Evolutionary conservation across 2,113 vertebrate species (phyloP).

Genomic region (Anolis sagrei): DNA sequence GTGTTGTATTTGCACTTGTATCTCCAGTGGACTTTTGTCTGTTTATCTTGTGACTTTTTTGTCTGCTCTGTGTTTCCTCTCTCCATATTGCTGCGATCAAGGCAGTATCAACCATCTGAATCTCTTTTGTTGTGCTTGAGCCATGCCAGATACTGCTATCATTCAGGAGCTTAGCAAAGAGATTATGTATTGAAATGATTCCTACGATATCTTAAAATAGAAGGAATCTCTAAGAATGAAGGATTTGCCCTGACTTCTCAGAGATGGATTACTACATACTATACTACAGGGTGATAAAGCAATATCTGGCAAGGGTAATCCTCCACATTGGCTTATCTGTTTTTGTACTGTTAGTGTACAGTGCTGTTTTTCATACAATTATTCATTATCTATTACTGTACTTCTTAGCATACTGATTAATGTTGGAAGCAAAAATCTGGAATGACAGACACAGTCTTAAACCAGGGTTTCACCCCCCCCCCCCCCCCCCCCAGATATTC

Average conservation of each 20-base stretch:
- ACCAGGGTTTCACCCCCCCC: constrained; percentile 43
- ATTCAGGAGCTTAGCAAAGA: constrained; percentile 60
- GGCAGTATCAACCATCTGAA: constrained; percentile 62
- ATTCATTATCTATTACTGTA: constrained; percentile 53
- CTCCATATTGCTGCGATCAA: constrained; percentile 50
- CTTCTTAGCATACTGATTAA: constrained; percentile 47
- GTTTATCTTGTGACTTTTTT: constrained; percentile 44
- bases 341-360: constrained; percentile 27
- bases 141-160: constrained; percentile 54
- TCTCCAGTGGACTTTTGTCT: constrained; percentile 37
- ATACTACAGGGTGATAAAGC: constrained; percentile 51
- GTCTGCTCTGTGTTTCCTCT: constrained; percentile 51
- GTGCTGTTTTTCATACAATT: constrained; percentile 42
- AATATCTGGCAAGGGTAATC: constrained; percentile 47
- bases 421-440: constrained; percentile 40
- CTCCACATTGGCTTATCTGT: constrained; percentile 42
- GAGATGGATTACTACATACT: constrained; percentile 47
- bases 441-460: constrained; percentile 46
- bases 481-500: constrained; percentile 16
- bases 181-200: constrained; percentile 71
- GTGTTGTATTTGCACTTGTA: not conserved
- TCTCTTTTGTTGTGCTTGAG: constrained; percentile 55
- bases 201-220: constrained; percentile 53
- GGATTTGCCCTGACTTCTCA: constrained; percentile 59
- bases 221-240: constrained; percentile 59